These are phyloP conservation scores for Ornithoptera alexandrae DNA, from an alignment of 2,888 invertebrate species.

Conservation along the genomic window DNA sequence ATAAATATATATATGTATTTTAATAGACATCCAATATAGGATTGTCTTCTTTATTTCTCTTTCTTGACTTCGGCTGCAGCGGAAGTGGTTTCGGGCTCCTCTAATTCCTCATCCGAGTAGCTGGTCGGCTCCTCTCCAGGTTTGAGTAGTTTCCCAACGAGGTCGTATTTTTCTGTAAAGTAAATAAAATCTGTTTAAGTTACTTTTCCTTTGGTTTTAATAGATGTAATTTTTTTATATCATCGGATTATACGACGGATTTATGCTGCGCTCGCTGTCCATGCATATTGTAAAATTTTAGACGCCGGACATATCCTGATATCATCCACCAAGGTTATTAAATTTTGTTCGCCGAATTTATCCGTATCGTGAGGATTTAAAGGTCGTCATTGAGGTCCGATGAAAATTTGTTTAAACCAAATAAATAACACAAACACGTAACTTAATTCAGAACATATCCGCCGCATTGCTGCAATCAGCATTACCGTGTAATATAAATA, in stretches of 20 bases:
- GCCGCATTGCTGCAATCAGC: too few relatives aligned
- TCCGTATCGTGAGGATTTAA: too few relatives aligned
- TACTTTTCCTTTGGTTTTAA: background rate
- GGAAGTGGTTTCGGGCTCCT: conserved; percentile 64
- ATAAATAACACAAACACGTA: background rate
- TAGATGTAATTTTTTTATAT: too few relatives aligned
- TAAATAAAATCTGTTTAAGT: conserved; percentile 34
- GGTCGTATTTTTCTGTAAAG: conserved; percentile 93
- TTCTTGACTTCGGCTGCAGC: conserved; percentile 55
- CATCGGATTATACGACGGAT: too few relatives aligned
- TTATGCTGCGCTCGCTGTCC: too few relatives aligned
- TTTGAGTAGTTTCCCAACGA: conserved; percentile 92
- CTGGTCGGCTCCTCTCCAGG: conserved; percentile 94
- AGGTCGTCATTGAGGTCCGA: too few relatives aligned
- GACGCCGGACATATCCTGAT: too few relatives aligned
- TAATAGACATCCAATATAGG: conserved; percentile 9
- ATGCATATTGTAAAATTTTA: too few relatives aligned
- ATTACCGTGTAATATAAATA: background rate
- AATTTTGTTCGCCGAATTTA: too few relatives aligned
- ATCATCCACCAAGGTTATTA: too few relatives aligned
- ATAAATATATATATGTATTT: background rate
- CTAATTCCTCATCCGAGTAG: conserved; percentile 94
- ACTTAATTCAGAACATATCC: background rate
- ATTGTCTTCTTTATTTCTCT: conserved; percentile 47
- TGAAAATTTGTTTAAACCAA: background rate